Base-by-base conservation (phyloP, 2,797 vertebrate genomes). In the Gymnodraco acuticeps region DNA sequence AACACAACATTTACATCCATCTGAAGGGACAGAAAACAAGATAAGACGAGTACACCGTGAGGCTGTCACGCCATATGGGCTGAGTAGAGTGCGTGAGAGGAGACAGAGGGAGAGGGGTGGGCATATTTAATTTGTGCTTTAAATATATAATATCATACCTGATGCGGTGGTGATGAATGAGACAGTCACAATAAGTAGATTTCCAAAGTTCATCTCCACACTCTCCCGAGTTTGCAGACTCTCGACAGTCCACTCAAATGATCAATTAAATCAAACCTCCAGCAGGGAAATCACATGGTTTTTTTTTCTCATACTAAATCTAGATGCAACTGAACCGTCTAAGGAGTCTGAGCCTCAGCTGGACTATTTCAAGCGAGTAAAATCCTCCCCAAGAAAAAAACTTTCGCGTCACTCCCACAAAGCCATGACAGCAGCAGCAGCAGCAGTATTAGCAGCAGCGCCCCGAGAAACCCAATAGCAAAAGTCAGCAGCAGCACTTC, bases 141-240 rank as follows among this genome's bases (percentile, higher is more conserved):
- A 3, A 9, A 62, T 64, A 38, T 38, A 38, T 5, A 1, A 14
- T 48, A 4, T 71, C 55, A 82, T 91, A 94, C 93, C 93, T 90
- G 92, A 90, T 73, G 84, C 43, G 62, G 82, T 74, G 84, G 67
- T 48, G 80, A 86, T 70, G 81, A 84, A 77, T 58, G 86, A 80
- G 80, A 78, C 70, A 64, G 78, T 74, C 82, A 85, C 86, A 65
- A 92, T 80, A 41, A 92, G 85, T 67, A 91, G 48, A 89, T 88
- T 54, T 88, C 86, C 86, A 78, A 91, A 89, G 87, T 93, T 90
- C 88, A 92, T 93, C 85, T 92, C 90, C 87, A 84, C 85, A 42
- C 82, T 80, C 16, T 81, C 50, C 77, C 5, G 79, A 74, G 72
- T 78, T 76, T 56, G 55, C 75, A 82, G 60, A 56, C 64, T 80